Conservation (phyloP, 2,113 vertebrate genomes). For the Pipra filicauda region DNA sequence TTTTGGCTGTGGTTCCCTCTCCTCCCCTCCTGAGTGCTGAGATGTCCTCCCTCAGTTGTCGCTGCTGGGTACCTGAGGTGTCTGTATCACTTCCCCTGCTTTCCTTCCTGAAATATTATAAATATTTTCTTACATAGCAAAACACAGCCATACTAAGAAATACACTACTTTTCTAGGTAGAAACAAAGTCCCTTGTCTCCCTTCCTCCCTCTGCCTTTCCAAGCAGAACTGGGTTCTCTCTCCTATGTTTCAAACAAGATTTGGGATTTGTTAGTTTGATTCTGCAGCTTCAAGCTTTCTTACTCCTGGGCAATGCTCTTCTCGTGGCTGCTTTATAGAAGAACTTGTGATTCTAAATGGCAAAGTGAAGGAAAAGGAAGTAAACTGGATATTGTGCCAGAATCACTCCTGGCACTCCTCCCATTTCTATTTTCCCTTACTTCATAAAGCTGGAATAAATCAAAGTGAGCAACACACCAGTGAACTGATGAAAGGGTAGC, state of each 20-base stretch:
- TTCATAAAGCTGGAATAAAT: slow-evolving; percentile 10
- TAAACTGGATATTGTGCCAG: slow-evolving; percentile 32
- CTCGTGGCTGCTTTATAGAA: neutral
- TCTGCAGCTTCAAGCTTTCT: neutral
- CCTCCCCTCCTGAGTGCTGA: neutral
- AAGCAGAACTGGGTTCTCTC: neutral
- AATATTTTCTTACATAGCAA: neutral
- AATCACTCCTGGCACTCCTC: slow-evolving; percentile 16
- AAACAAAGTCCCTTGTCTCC: neutral
- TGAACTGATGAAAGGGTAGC: neutral
- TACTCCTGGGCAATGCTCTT: neutral
- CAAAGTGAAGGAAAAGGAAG: slow-evolving; percentile 41
- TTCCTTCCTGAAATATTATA: neutral
- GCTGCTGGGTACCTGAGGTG: neutral
- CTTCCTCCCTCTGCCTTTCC: neutral
- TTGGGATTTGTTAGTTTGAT: neutral
- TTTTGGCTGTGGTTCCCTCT: neutral
- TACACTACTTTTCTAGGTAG: neutral
- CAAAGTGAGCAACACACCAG: neutral
- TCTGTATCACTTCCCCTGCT: neutral
- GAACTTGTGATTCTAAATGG: slow-evolving; percentile 1
- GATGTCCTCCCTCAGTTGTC: neutral
- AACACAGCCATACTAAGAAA: neutral
- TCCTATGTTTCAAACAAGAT: neutral
- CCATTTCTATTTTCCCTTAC: neutral